phyloP scores from a whole-genome alignment of 2,113 vertebrate species.

The Pterocles orientalis region DNA sequence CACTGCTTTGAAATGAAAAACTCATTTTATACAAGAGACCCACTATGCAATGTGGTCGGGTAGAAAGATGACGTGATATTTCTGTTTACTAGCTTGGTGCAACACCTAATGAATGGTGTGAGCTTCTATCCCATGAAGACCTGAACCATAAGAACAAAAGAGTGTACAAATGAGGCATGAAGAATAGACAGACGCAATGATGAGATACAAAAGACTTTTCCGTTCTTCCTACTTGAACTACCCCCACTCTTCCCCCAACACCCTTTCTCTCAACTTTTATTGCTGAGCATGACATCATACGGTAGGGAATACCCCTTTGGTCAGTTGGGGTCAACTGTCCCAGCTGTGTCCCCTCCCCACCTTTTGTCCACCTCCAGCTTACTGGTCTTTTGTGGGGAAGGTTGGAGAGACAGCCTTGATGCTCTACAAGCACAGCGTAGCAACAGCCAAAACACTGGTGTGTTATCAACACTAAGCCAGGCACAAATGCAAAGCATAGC shows the following conservation, averaged over 20 bases:
- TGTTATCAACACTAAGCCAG: background rate
- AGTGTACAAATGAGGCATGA: background rate
- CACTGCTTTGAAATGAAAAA: background rate
- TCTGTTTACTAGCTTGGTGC: background rate
- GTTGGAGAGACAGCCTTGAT: no score
- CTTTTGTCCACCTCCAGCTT: no score
- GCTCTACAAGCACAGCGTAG: background rate
- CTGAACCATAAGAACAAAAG: background rate
- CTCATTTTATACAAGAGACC: background rate
- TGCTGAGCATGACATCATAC: background rate
- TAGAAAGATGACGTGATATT: background rate
- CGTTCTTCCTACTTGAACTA: background rate
- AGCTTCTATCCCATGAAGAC: background rate
- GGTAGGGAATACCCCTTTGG: no score
- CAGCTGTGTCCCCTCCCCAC: no score
- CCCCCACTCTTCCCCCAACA: accelerated
- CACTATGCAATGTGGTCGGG: background rate
- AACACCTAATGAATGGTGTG: background rate
- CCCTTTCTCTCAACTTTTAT: background rate
- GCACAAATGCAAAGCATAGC: background rate
- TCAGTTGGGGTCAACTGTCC: no score
- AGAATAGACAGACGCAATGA: background rate
- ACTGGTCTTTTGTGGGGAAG: no score
- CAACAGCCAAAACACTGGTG: background rate
- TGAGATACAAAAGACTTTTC: background rate